These are phyloP conservation scores for Podiceps cristatus DNA, from an alignment of 2,113 vertebrate genomes.

Conservation along the genomic window DNA sequence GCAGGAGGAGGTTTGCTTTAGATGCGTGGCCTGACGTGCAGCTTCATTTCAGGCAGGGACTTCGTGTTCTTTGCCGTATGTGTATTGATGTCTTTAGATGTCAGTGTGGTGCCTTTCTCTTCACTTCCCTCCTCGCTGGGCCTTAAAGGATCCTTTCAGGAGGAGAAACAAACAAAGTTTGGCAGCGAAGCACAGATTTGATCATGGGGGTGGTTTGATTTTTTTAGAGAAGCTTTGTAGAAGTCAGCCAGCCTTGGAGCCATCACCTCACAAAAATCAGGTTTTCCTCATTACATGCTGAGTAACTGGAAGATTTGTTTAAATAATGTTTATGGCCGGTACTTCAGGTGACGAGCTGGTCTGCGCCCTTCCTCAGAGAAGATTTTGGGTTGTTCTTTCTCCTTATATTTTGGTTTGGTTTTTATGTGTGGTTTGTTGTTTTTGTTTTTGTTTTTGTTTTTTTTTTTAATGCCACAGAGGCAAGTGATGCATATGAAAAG, in stretches of 20 bases:
- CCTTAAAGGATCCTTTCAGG: not conserved
- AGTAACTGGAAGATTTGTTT: not conserved
- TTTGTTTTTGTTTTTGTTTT: no score
- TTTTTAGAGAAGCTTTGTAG: not conserved
- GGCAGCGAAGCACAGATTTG: not conserved
- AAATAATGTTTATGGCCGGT: not conserved
- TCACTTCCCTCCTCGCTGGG: not conserved
- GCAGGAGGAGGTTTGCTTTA: not conserved
- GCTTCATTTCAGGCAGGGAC: not conserved
- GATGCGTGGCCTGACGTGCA: accelerated
- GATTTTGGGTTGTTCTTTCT: not conserved
- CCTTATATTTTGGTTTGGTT: not conserved
- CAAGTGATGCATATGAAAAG: not conserved
- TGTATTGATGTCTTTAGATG: slow-evolving; percentile 1
- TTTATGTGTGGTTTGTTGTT: no score
- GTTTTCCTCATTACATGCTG: not conserved
- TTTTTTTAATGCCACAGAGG: not conserved
- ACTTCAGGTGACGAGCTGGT: not conserved
- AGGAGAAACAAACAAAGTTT: not conserved
- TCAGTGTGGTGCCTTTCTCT: slow-evolving; percentile 12
- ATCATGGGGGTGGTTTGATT: not conserved
- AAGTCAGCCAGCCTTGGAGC: not conserved
- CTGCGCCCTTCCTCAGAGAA: not conserved
- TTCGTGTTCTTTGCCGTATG: not conserved
- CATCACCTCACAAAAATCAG: not conserved